These are phyloP conservation scores for Sphenopsis melanotis DNA, from an alignment of 2,797 vertebrate species.

Conservation along the genomic window DNA sequence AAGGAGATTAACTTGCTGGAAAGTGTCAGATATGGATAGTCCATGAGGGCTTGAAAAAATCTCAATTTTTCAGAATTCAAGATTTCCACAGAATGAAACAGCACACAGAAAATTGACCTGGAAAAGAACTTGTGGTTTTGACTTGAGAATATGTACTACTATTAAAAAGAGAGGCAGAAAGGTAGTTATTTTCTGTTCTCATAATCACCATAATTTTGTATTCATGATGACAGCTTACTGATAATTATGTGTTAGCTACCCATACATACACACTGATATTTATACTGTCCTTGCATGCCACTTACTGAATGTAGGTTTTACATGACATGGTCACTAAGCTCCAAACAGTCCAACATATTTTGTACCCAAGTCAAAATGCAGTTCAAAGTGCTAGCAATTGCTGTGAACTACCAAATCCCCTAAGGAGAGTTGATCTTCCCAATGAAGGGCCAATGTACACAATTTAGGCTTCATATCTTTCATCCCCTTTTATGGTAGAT, in stretches of 20 bases:
- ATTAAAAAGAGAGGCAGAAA: background rate
- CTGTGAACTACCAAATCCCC: background rate
- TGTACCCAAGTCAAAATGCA: background rate
- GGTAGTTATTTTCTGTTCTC: background rate
- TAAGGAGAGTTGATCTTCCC: background rate
- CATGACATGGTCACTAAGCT: background rate
- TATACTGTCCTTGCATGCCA: background rate
- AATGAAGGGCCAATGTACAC: background rate
- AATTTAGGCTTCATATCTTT: background rate
- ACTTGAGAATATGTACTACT: background rate
- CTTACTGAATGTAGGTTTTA: background rate
- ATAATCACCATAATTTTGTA: background rate
- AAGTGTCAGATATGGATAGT: background rate
- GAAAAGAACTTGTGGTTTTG: background rate
- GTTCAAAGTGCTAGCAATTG: background rate
- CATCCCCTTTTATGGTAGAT: background rate
- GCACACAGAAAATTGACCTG: background rate
- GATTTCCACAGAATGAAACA: background rate
- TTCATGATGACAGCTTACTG: background rate
- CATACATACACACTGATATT: background rate
- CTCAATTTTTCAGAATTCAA: background rate
- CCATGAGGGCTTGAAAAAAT: background rate
- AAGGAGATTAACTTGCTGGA: background rate
- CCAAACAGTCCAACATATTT: background rate
- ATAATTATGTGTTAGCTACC: background rate